Evolutionary conservation across 2,113 vertebrate species (phyloP).

Genomic region (Callipepla californica): DNA sequence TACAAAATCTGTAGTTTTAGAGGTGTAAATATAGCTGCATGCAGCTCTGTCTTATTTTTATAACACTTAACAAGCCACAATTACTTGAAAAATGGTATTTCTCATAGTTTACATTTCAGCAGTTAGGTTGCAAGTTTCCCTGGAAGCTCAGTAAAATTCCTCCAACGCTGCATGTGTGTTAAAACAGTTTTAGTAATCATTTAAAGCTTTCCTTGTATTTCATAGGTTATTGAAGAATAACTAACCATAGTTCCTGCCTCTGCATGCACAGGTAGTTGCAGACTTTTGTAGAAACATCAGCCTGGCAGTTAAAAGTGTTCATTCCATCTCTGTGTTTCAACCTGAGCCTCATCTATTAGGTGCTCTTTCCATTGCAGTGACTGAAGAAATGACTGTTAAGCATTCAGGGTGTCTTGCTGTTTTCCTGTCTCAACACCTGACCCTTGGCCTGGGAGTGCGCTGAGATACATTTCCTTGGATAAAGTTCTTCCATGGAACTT

Average conservation of each 20-base stretch:
- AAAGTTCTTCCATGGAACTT: background rate
- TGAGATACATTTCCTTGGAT: background rate
- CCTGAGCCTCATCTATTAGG: background rate
- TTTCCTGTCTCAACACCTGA: background rate
- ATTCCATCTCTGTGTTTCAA: background rate
- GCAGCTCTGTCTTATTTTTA: background rate
- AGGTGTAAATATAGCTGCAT: background rate
- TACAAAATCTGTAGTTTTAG: background rate
- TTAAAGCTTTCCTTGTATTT: background rate
- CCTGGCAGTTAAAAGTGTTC: background rate
- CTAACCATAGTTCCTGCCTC: background rate
- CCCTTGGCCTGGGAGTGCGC: background rate
- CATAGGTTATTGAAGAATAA: background rate
- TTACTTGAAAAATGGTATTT: accelerated
- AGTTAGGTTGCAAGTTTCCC: background rate
- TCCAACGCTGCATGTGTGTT: background rate
- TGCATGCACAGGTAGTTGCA: background rate
- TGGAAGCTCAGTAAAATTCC: background rate
- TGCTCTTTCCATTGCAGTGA: background rate
- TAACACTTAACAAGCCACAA: background rate
- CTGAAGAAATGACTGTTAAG: background rate
- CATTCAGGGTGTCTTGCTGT: background rate
- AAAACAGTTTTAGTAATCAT: background rate
- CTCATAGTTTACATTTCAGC: background rate
- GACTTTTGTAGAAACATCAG: background rate